These are phyloP conservation scores for Zootoca vivipara DNA, from an alignment of 2,113 vertebrate species.

Conservation along the genomic window DNA sequence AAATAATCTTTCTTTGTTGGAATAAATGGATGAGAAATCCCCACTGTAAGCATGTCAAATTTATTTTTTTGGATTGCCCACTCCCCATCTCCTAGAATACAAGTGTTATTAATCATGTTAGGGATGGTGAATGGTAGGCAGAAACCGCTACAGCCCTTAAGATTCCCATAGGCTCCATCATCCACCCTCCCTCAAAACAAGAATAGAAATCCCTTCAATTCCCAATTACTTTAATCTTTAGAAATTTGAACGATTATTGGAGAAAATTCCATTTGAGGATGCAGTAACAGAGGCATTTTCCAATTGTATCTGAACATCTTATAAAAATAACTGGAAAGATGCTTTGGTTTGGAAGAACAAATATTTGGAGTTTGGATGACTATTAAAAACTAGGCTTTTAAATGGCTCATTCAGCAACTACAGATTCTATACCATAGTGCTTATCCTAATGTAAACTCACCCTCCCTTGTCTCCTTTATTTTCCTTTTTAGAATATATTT, in stretches of 20 bases:
- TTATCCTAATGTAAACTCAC: constrained; percentile 63
- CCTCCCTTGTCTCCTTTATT: constrained; percentile 40
- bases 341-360: constrained; percentile 67
- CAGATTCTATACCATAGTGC: constrained; percentile 51
- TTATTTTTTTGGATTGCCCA: constrained; percentile 5
- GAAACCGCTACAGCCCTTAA: neutral
- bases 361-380: constrained; percentile 46
- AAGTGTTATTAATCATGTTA: constrained; percentile 34
- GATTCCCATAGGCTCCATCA: constrained; percentile 10
- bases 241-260: constrained; percentile 51
- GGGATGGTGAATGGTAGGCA: constrained; percentile 6
- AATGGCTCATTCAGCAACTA: constrained; percentile 45
- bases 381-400: constrained; percentile 42
- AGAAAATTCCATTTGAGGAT: constrained; percentile 50
- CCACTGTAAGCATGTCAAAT: constrained; percentile 36
- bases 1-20: constrained; percentile 52
- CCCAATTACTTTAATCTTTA: constrained; percentile 38
- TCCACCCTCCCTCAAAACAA: constrained; percentile 15
- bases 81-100: neutral
- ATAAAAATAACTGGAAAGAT: constrained; percentile 58
- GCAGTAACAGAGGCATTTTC: constrained; percentile 38
- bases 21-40: constrained; percentile 48
- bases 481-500: constrained; percentile 60
- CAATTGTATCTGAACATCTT: constrained; percentile 53
- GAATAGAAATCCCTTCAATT: constrained; percentile 36